Conservation (phyloP, 1,140 invertebrate genomes). For the Oscheius sp. region DNA sequence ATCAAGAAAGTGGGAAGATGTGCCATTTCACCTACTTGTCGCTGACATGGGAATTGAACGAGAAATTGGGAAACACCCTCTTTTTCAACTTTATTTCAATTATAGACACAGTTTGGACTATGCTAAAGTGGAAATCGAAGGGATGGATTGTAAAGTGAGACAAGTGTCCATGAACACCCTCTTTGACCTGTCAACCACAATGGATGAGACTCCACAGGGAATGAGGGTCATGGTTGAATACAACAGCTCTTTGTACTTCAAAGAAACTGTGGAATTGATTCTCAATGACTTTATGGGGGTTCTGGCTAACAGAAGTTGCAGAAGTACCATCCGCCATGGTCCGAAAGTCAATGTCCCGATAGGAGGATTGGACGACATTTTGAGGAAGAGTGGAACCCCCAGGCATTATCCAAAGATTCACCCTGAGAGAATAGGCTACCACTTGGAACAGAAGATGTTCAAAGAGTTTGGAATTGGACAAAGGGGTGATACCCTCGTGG, state of each 20-base stretch:
- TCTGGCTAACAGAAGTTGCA: background rate
- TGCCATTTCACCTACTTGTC: constrained; percentile 50
- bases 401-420: no score
- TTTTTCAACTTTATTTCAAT: constrained; percentile 54
- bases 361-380: background rate
- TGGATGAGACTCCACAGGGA: constrained; percentile 44
- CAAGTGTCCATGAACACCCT: constrained; percentile 49
- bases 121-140: constrained; percentile 42
- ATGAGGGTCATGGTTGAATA: constrained; percentile 40
- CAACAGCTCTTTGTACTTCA: constrained; percentile 13
- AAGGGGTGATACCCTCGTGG: background rate
- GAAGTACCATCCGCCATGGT: background rate
- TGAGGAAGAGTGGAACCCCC: background rate
- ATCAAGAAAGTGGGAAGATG: constrained; percentile 26
- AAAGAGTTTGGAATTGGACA: background rate
- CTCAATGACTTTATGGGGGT: background rate
- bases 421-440: no score
- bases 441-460: background rate
- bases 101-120: constrained; percentile 54
- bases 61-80: background rate
- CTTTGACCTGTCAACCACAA: constrained; percentile 48
- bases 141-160: constrained; percentile 20
- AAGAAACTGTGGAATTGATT: constrained; percentile 22
- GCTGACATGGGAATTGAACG: constrained; percentile 30
- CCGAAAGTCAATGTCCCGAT: background rate